A percentile compares a stretch with the other conserved stretches of the same genome.
Conservation (phyloP, 2,113 vertebrate species). For the Thymallus thymallus region DNA sequence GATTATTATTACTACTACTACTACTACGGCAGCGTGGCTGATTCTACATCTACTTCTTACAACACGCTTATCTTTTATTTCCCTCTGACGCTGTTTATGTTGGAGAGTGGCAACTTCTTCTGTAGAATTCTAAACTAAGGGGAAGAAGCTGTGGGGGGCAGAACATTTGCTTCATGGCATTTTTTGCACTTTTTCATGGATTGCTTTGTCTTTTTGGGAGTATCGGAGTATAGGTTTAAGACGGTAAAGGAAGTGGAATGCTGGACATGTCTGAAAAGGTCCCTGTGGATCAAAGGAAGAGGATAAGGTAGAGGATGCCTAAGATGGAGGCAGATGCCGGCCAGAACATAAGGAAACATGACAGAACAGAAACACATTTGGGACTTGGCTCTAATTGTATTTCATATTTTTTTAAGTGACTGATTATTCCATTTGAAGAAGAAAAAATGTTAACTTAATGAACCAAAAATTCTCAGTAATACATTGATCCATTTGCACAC, state of each 20-base stretch:
- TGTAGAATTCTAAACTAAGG: constrained; percentile 63
- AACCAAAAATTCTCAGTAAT: constrained; percentile 51
- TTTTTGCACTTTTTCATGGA: constrained; percentile 82
- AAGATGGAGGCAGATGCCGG: constrained; percentile 9
- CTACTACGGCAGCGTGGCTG: constrained; percentile 58
- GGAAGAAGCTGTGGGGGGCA: constrained; percentile 42
- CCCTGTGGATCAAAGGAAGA: constrained; percentile 42
- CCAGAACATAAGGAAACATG: constrained; percentile 58
- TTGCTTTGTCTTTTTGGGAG: constrained; percentile 66
- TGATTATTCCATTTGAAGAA: constrained; percentile 52
- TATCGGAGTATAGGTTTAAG: constrained; percentile 37
- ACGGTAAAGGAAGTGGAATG: constrained; percentile 37
- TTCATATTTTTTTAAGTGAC: constrained; percentile 63
- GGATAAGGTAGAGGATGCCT: constrained; percentile 41
- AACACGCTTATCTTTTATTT: constrained; percentile 62
- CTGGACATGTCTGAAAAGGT: constrained; percentile 35
- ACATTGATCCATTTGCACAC: constrained; percentile 43
- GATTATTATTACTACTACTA: constrained; percentile 65
- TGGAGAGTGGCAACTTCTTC: constrained; percentile 64
- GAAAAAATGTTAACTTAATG: constrained; percentile 49
- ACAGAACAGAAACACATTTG: constrained; percentile 54
- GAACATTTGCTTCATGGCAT: constrained; percentile 76
- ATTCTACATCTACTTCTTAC: constrained; percentile 61
- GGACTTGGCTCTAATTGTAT: constrained; percentile 62
- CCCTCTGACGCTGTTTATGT: constrained; percentile 56